Evolutionary conservation across 1,140 invertebrate species (phyloP).

Genomic region (Spodoptera litura): DNA sequence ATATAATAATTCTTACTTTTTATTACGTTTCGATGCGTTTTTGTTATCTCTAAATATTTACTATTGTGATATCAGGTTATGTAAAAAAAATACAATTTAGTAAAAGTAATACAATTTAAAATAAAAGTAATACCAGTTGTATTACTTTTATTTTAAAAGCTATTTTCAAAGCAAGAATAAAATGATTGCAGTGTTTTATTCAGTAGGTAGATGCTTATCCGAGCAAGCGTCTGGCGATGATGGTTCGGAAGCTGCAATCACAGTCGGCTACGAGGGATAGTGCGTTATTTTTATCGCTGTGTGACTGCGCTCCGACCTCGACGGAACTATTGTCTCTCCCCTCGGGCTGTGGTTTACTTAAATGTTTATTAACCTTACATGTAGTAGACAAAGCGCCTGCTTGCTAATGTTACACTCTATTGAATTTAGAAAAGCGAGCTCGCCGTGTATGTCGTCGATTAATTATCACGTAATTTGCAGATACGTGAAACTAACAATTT

Average conservation of each 20-base stretch:
- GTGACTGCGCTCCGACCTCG: constrained; percentile 5
- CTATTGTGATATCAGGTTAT: not conserved
- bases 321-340: constrained; percentile 15
- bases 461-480: constrained; percentile 30
- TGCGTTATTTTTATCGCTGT: constrained; percentile 43
- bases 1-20: constrained; percentile 2
- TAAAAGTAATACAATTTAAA: too few species aligned
- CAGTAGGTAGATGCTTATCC: not conserved
- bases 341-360: constrained; percentile 1
- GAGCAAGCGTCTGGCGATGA: not conserved
- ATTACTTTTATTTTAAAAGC: too few species aligned
- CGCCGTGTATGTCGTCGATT: constrained; percentile 26
- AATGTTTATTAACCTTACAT: not conserved
- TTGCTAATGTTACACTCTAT: constrained; percentile 8
- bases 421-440: constrained; percentile 26
- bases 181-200: too few species aligned
- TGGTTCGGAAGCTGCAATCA: not conserved
- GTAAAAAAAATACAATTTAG: too few species aligned
- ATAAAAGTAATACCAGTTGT: too few species aligned
- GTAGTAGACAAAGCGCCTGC: not conserved
- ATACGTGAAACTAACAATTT: not conserved
- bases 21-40: constrained; percentile 1
- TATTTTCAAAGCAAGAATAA: too few species aligned
- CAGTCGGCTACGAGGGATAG: constrained; percentile 9
- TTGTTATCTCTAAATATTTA: too few species aligned